Conservation (phyloP, 2,888 invertebrate genomes). For the Acronicta leporina region DNA sequence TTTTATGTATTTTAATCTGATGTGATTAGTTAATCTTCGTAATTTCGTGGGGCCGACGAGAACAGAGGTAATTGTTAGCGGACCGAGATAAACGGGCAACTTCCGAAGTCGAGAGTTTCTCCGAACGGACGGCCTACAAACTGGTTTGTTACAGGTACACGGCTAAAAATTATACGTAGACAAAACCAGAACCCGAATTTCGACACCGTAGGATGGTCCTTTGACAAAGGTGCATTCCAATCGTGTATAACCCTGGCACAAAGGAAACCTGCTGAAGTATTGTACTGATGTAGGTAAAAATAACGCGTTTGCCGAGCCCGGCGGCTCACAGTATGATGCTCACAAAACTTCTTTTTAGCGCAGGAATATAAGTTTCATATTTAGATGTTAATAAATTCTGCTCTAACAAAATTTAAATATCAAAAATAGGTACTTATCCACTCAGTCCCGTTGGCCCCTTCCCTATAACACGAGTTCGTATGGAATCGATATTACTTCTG, state of each 20-base stretch:
- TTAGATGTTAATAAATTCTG: neutral
- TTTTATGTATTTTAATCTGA: slow-evolving; percentile 66
- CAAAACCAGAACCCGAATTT: slow-evolving; percentile 77
- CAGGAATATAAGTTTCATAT: no score
- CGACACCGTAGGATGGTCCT: slow-evolving; percentile 73
- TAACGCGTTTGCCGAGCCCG: slow-evolving; percentile 31
- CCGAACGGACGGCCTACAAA: slow-evolving; percentile 75
- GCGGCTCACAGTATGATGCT: slow-evolving; percentile 36
- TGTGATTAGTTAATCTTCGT: slow-evolving; percentile 67
- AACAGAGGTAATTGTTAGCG: slow-evolving; percentile 66
- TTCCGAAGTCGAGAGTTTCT: slow-evolving; percentile 70
- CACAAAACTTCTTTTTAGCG: slow-evolving; percentile 9
- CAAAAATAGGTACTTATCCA: slow-evolving; percentile 29
- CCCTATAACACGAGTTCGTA: slow-evolving; percentile 47
- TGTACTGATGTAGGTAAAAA: slow-evolving; percentile 47
- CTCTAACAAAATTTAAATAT: slow-evolving; percentile 19
- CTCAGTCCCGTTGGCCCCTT: slow-evolving; percentile 53
- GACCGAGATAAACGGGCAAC: slow-evolving; percentile 72
- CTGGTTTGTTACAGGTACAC: slow-evolving; percentile 85
- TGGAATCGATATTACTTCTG: slow-evolving; percentile 71
- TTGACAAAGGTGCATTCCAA: slow-evolving; percentile 82
- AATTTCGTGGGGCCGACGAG: slow-evolving; percentile 58
- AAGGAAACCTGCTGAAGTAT: slow-evolving; percentile 62
- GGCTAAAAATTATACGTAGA: slow-evolving; percentile 85
- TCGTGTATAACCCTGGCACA: slow-evolving; percentile 65